These are phyloP conservation scores for Copsychus sechellarum DNA, from an alignment of 2,113 vertebrate genomes.

Conservation along the genomic window DNA sequence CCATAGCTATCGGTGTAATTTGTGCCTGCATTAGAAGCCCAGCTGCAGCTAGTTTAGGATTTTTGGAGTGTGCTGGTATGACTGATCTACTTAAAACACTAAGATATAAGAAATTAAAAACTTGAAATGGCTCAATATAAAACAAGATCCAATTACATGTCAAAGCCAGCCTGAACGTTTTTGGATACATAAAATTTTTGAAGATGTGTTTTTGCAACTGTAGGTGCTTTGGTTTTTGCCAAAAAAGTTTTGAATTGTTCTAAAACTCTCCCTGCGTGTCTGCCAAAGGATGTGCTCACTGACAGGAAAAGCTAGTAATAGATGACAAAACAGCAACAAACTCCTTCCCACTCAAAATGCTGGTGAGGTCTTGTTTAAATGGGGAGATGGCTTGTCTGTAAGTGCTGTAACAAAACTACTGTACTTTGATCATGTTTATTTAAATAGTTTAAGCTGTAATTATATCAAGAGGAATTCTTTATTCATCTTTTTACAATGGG, in stretches of 20 bases:
- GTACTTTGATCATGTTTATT: constrained; percentile 11
- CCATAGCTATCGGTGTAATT: rapidly evolving
- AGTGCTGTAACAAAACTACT: background rate
- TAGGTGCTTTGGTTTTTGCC: background rate
- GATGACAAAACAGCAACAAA: background rate
- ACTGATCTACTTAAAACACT: background rate
- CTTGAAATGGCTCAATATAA: background rate
- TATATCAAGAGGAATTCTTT: background rate
- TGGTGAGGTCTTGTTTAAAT: background rate
- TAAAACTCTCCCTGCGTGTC: background rate
- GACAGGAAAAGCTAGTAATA: constrained; percentile 15
- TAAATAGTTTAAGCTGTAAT: constrained; percentile 1
- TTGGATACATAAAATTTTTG: background rate
- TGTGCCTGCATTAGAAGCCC: background rate
- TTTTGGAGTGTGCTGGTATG: background rate
- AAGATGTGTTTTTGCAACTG: background rate
- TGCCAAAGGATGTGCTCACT: constrained; percentile 24
- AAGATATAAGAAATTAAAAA: constrained; percentile 13
- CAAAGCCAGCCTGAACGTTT: background rate
- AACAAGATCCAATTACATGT: constrained; percentile 4
- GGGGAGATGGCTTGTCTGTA: background rate
- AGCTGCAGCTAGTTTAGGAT: background rate
- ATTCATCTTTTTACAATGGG: background rate
- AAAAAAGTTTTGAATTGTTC: background rate
- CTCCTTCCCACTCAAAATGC: background rate